Base-by-base conservation (phyloP, 2,888 invertebrate species). In the Pterostichus niger region DNA sequence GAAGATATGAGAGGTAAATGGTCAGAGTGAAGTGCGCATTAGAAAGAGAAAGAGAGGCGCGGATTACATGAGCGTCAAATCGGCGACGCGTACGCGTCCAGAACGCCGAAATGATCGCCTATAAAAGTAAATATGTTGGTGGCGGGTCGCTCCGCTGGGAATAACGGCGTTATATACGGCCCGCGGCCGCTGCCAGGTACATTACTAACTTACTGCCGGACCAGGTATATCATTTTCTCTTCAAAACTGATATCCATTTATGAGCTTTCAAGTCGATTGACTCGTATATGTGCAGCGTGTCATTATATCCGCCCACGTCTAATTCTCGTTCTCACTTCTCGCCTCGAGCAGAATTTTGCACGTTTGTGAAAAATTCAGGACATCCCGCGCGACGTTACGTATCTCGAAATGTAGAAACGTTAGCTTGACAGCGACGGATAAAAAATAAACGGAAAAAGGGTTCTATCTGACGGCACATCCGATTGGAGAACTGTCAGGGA, bases 361-460 rank as follows among this genome's bases (percentile, higher is more conserved):
- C 33, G 68, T 77, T 71, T 80, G 80, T 80, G 80, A 80, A 80
- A 80, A 80, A 80, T 80, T 80, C 80, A 80, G 71, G 15, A 64
- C 46, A 79, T 61, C 64, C 79, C 61, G 49, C n/a, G 49, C 46
- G 79, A 64, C 64, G 79, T 46, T 79, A 64, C 64, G 79, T 80
- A 80, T 80, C 80, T 80, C 13, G 71, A 80, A 80, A 71, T 71
- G 80, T 80, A 82, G 82, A 82, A 82, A 82, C 71, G 82, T 82
- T 75, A 75, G 82, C 75, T 75, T 75, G 82, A 75, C 82, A 82
- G 75, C 82, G 33, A 33, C 82, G 82, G 82, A 82, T 82, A 82
- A 82, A 82, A 82, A 82, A 82, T 82, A 82, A 82, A 82, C 82
- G 82, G 82, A 82, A 82, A 81, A 82, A 82, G 82, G 82, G 82